Base-by-base conservation (phyloP, 1,140 invertebrate genomes). In the Drosophila saltans region DNA sequence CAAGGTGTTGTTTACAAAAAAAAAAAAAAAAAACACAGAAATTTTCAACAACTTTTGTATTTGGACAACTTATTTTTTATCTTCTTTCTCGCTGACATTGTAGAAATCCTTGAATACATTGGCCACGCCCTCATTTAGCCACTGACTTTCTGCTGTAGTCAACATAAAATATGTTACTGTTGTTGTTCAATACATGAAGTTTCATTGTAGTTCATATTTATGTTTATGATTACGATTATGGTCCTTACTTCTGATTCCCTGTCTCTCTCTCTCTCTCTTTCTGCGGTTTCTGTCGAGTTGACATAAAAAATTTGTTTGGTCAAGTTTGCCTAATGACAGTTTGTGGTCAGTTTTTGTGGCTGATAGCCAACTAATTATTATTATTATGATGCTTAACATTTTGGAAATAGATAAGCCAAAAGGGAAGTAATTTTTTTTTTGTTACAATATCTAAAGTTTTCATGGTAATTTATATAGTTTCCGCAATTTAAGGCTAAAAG, bases 251-350 rank as follows among this genome's bases (percentile, higher is more conserved):
- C 41, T 40, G 52, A 57, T 45, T 1, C n/a, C 21, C 6, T 8
- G 16, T 59, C 8, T 21, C 57, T 30, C 33, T 55, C 8, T 55
- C 52, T 26, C 3, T 55, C 52, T 10, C 2, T 41, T 52, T 60
- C 59, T 65, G 52, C 36, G 72, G 65, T 72, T 78, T 79, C 68
- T 76, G 76, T 76, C 33, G 73, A 79, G 57, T 79, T 72, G 76
- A 76, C 76, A 76, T 63, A 74, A 78, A 57, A 75, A 72, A 57
- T 45, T 58, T 45, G 70, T 57, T 71, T 75, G 64, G 52, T 9
- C 62, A 60, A 75, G 64, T 78, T 78, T 33, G n/a, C 21, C 60
- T 69, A 75, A 74, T 77, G 75, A 58, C 56, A 59, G 70, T 48
- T 64, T 68, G 41, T 67, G 65, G 48, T 45, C 59, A 67, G 28